Conservation (phyloP, 2,888 invertebrate species). For the Encarsia formosa region DNA sequence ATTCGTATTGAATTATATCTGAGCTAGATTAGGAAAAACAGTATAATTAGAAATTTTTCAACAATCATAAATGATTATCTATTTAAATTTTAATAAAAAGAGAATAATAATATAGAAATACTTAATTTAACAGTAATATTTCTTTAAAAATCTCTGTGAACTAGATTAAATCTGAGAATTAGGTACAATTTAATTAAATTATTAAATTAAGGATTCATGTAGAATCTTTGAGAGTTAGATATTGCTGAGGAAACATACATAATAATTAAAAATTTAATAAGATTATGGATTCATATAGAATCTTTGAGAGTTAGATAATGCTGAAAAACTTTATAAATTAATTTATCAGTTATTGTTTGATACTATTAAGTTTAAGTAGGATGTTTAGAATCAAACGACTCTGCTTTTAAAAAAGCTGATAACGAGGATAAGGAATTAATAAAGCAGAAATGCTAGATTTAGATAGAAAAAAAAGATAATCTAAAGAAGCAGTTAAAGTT, state of each 20-base stretch:
- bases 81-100: too few species aligned
- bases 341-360: not conserved
- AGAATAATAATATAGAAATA: too few species aligned
- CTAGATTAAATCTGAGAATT: not conserved
- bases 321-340: constrained; percentile 1
- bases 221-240: constrained; percentile 7
- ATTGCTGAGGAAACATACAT: too few species aligned
- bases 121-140: not conserved
- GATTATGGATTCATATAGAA: not conserved
- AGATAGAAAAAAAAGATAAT: too few species aligned
- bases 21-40: constrained; percentile 1
- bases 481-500: too few species aligned
- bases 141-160: constrained; percentile 4
- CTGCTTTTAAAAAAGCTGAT: too few species aligned
- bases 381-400: not conserved
- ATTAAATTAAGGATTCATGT: not conserved
- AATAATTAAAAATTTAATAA: not conserved
- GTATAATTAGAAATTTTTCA: not conserved
- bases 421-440: too few species aligned
- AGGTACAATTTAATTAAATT: not conserved
- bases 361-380: not conserved
- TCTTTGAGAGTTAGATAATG: not conserved
- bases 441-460: too few species aligned
- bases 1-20: not conserved
- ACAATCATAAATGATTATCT: too few species aligned